Percentiles rank a stretch among this genome's conserved stretches.
phyloP scores from a whole-genome alignment of 2,113 vertebrate species.

The Corvus hawaiiensis region DNA sequence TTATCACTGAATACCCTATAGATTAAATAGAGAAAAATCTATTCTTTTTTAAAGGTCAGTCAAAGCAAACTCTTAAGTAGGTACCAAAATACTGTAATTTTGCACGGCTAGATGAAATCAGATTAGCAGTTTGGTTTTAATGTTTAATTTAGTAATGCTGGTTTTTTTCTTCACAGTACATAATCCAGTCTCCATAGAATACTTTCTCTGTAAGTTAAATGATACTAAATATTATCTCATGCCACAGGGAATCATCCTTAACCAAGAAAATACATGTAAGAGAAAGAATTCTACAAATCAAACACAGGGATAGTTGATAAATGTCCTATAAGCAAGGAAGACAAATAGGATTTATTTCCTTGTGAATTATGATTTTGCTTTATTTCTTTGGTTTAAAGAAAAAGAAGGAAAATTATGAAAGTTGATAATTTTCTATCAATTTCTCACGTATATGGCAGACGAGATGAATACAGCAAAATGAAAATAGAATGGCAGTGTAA shows the following conservation, averaged over 20 bases:
- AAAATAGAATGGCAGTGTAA: conserved; percentile 38
- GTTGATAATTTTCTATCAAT: conserved; percentile 19
- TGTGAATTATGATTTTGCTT: neutral
- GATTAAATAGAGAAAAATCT: neutral
- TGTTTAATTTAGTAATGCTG: conserved; percentile 1
- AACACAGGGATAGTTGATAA: neutral
- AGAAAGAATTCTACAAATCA: neutral
- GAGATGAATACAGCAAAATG: conserved; percentile 1
- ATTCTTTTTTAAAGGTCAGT: neutral
- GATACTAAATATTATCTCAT: neutral
- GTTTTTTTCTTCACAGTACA: neutral
- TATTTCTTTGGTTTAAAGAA: neutral
- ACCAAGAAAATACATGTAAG: neutral
- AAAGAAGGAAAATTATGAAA: neutral
- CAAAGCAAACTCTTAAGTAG: neutral
- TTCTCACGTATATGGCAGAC: conserved; percentile 10
- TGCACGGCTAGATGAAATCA: neutral
- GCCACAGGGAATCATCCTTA: neutral
- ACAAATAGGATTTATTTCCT: neutral
- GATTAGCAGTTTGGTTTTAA: conserved; percentile 16
- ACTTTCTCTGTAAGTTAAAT: neutral
- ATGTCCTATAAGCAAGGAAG: neutral
- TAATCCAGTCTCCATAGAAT: conserved; percentile 25
- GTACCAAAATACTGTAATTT: neutral
- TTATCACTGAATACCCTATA: neutral